Base-by-base conservation (phyloP, 2,888 invertebrate species). In the Drosophila lacicola region DNA sequence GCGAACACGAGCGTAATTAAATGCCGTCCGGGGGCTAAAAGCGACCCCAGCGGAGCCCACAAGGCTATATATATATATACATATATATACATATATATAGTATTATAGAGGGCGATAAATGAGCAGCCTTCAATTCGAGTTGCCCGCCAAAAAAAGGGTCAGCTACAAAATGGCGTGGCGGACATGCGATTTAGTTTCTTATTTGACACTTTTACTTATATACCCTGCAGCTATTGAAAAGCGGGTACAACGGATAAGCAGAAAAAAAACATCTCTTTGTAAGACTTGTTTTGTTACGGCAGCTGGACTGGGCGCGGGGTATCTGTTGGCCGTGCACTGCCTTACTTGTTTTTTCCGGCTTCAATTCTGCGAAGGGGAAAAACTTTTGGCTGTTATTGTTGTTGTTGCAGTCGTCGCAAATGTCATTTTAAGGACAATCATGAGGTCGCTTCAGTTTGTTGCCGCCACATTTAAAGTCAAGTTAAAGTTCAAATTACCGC, bases 171-270 rank as follows among this genome's bases (percentile, higher is more conserved):
- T 63, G 62, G 72, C 63, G 61, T 75, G 54, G 72, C 60, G 57
- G 73, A 83, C 72, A 86, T 86, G 86, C 86, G 87, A 85, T 85
- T 88, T 83, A 88, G 89, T 85, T 88, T 88, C 86, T 81, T 86
- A 79, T 88, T 86, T 85, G 87, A 88, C 84, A 85, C 87, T 86
- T 85, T 78, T 17, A 17, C 80, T 80, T 42, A 29, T 29, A 29
- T 29, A 29, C 29, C 29, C 29, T 29, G 29, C 8, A 29, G 2
- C 2, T 8, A 29, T 29, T 29, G 29, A 29, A 8, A 2, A 8
- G 1, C 8, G 29, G 29, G 29, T 8, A 29, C 29, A 8, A 29
- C 29, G 29, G 8, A 29, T 17, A 29, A 29, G 2, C 2, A 8
- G 29, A 29, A 8, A 8, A 8, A 8, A 2, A 29, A 8, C 29